phyloP scores from a whole-genome alignment of 2,113 vertebrate genomes.

The Marcusenius ussheri region DNA sequence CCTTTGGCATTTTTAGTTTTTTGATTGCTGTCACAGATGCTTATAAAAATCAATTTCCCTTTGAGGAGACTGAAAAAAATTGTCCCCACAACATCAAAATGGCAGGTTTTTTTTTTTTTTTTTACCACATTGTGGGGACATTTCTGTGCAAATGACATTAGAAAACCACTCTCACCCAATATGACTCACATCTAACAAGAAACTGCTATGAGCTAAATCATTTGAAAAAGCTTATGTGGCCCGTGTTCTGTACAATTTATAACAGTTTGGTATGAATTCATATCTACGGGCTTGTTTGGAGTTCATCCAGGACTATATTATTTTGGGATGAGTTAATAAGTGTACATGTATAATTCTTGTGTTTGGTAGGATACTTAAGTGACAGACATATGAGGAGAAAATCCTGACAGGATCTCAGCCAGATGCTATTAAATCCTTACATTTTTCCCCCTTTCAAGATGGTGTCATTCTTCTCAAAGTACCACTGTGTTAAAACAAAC shows the following conservation, averaged over 20 bases:
- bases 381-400: background rate
- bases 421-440: background rate
- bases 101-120: no score
- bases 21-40: no score
- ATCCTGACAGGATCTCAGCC: background rate
- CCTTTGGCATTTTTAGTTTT: no score
- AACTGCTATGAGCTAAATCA: background rate
- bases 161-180: background rate
- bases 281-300: background rate
- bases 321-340: background rate
- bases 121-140: no score
- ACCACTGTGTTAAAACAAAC: background rate
- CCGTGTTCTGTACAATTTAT: background rate
- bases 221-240: background rate
- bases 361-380: background rate
- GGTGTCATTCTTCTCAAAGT: background rate
- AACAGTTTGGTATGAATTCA: background rate
- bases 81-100: no score
- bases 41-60: no score
- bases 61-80: no score
- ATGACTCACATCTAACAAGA: background rate
- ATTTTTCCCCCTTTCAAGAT: background rate
- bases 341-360: background rate
- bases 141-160: background rate
- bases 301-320: background rate